Evolutionary conservation across 2,888 invertebrate genomes (phyloP).

Genomic region (Falcaria lacertinaria): DNA sequence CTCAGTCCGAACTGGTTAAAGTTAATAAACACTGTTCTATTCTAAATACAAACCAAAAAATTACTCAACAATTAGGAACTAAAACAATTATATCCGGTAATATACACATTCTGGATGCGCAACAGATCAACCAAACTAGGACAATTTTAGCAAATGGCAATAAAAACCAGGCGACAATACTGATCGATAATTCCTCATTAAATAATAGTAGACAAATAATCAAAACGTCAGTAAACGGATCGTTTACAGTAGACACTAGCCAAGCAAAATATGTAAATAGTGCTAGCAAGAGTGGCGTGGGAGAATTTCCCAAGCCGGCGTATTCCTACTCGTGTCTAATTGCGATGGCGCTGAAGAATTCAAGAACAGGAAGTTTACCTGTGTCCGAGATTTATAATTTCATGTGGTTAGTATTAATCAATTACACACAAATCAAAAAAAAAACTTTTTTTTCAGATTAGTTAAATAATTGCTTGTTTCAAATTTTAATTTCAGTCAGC

Average conservation of each 20-base stretch:
- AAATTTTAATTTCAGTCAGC: slow-evolving; percentile 84
- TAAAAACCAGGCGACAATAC: slow-evolving; percentile 71
- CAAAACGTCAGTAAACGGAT: slow-evolving; percentile 64
- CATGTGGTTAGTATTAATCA: slow-evolving; percentile 94
- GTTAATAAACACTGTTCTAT: slow-evolving; percentile 71
- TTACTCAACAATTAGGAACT: slow-evolving; percentile 64
- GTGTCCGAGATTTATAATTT: slow-evolving; percentile 99
- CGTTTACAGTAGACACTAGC: slow-evolving; percentile 62
- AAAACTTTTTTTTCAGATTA: no score
- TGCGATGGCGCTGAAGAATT: slow-evolving; percentile 98
- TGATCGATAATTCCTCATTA: slow-evolving; percentile 72
- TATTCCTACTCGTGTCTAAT: slow-evolving; percentile 99
- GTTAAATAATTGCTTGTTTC: slow-evolving; percentile 12
- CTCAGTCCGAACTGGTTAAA: slow-evolving; percentile 67
- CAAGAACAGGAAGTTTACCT: slow-evolving; percentile 94
- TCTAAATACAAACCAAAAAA: slow-evolving; percentile 67
- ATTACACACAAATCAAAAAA: no score
- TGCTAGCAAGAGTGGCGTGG: slow-evolving; percentile 66
- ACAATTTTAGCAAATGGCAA: slow-evolving; percentile 71
- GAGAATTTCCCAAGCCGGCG: slow-evolving; percentile 94
- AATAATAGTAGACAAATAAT: slow-evolving; percentile 72
- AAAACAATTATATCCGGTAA: slow-evolving; percentile 77
- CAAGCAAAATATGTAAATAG: slow-evolving; percentile 64
- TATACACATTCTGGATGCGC: slow-evolving; percentile 75
- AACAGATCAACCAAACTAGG: slow-evolving; percentile 61